Base-by-base conservation (phyloP, 2,797 vertebrate genomes). In the Balearica regulorum region DNA sequence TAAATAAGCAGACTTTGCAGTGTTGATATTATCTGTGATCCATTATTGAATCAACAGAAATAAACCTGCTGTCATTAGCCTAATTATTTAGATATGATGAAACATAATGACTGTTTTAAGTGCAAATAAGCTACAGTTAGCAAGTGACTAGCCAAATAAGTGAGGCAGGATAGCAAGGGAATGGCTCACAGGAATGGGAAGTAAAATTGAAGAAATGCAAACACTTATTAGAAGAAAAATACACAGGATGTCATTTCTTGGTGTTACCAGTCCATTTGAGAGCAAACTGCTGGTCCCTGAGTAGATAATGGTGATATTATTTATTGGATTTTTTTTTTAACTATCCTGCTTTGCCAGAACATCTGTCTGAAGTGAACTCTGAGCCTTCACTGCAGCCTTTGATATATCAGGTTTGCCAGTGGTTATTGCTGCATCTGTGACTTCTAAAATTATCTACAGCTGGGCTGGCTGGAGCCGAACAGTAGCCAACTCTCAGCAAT, bases 41-140 rank as follows among this genome's bases (percentile, higher is more conserved):
- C 62, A 31, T 94, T 93, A 93, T 91, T 94, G 93, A 84, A 94
- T 79, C 90, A 93, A 89, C 89, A 93, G 93, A 83, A 92, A 76
- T 68, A 92, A 89, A 83, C 82, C 80, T 92, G 71, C 90, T 95
- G 78, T 94, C 90, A 86, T 94, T 94, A 94, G 73, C 66, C 88
- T 83, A 81, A 90, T 94, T 94, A 91, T 88, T 95, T 77, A 62
- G 88, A 72, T 91, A 55, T 54, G 64, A 77, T 66, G 75, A 53
- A 89, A 69, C n/a, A 57, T 48, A 84, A 83, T 71, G 78, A 73
- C 66, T 87, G 41, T 87, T 94, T 87, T 94, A 91, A 92, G 60
- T 80, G 89, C 75, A 89, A 92, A 95, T 85, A 85, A 91, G 79
- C 64, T 89, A 87, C 71, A 83, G 66, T 84, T 89, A 87, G 89